These are phyloP conservation scores for Brachionus asplanchnoidis DNA, from an alignment of 1,140 invertebrate species.

Conservation along the genomic window DNA sequence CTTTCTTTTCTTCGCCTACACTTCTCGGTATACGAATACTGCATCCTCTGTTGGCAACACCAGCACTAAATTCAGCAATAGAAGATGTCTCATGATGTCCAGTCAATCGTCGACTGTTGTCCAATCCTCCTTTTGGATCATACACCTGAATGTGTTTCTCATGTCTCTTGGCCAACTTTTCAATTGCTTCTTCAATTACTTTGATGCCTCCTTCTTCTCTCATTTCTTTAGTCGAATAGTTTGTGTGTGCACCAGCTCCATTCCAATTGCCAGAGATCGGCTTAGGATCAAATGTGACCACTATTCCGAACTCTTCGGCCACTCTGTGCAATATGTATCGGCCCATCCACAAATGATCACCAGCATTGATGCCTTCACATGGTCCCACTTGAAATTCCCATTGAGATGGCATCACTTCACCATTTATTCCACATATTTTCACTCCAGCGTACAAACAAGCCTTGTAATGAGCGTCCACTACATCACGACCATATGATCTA, in stretches of 20 bases:
- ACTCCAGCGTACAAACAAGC: slow-evolving; percentile 76
- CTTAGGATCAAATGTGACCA: slow-evolving; percentile 81
- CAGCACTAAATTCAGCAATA: slow-evolving; percentile 53
- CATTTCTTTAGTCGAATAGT: slow-evolving; percentile 84
- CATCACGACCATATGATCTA: slow-evolving; percentile 73
- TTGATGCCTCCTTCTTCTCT: slow-evolving; percentile 72
- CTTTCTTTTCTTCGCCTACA: slow-evolving; percentile 73
- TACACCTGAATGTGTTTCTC: slow-evolving; percentile 80
- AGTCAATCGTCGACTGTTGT: slow-evolving; percentile 59
- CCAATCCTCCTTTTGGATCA: slow-evolving; percentile 65
- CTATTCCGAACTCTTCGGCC: slow-evolving; percentile 83
- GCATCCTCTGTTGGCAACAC: slow-evolving; percentile 60
- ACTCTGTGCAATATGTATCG: slow-evolving; percentile 72
- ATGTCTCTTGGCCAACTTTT: slow-evolving; percentile 75
- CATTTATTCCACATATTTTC: slow-evolving; percentile 81
- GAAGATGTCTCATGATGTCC: slow-evolving; percentile 57
- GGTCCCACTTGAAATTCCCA: slow-evolving; percentile 64
- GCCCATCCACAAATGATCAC: slow-evolving; percentile 84
- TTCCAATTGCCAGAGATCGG: slow-evolving; percentile 79
- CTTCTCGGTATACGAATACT: slow-evolving; percentile 58
- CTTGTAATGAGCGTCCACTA: slow-evolving; percentile 77
- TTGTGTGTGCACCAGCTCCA: slow-evolving; percentile 79
- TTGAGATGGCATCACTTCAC: slow-evolving; percentile 84
- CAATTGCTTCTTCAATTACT: slow-evolving; percentile 61
- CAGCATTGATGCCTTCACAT: slow-evolving; percentile 72